These are phyloP conservation scores for Cryptus armator DNA, from an alignment of 2,888 invertebrate species.

Conservation along the genomic window DNA sequence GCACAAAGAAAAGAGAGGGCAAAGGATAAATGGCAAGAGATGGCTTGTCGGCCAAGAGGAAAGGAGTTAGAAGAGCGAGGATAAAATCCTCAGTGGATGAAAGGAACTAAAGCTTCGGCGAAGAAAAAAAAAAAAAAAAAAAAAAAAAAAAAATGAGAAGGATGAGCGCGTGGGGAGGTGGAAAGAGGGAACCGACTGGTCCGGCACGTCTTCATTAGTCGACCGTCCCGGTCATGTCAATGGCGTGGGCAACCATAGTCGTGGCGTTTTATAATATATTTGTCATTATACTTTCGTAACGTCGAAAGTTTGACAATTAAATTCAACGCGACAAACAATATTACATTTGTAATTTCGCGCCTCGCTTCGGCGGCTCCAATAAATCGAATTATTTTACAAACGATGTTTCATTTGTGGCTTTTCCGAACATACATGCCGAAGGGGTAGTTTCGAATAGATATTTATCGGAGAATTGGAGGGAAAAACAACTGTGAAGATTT, in stretches of 20 bases:
- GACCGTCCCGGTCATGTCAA: constrained; percentile 72
- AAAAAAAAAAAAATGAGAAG: constrained; percentile 44
- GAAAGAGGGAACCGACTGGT: constrained; percentile 69
- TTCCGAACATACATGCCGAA: too few relatives aligned
- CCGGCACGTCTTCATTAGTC: constrained; percentile 77
- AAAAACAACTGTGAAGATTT: too few relatives aligned
- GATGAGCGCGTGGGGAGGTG: constrained; percentile 45
- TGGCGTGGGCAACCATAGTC: constrained; percentile 72
- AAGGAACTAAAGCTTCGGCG: constrained; percentile 49
- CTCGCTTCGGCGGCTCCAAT: too few relatives aligned
- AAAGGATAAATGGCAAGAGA: constrained; percentile 22
- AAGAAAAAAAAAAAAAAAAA: constrained; percentile 45
- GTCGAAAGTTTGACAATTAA: not conserved
- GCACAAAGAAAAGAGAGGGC: constrained; percentile 30
- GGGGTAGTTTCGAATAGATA: too few relatives aligned
- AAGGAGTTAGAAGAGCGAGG: constrained; percentile 50
- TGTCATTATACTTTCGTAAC: not conserved
- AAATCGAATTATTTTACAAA: too few relatives aligned
- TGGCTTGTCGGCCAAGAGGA: constrained; percentile 9
- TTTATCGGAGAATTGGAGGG: too few relatives aligned
- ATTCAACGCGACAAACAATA: not conserved
- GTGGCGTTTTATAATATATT: constrained; percentile 47
- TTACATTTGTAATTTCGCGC: not conserved
- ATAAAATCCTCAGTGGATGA: constrained; percentile 60
- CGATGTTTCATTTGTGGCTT: too few relatives aligned